Evolutionary conservation across 92 coral and sea anemone genomes (phyloP).

Genomic region (Epizoanthus scotinus): DNA sequence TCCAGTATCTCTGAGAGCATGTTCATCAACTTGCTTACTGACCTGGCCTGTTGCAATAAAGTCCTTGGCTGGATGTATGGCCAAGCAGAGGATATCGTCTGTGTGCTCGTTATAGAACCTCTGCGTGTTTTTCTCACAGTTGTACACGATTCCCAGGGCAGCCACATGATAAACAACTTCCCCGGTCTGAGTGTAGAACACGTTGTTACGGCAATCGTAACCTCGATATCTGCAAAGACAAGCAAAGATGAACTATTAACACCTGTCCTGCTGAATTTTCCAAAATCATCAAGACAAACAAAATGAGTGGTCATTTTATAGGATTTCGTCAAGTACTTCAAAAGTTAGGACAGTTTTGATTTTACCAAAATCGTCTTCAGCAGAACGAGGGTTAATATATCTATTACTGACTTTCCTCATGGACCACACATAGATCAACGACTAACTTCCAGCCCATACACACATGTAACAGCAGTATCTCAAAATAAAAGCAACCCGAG

Average conservation of each 20-base stretch:
- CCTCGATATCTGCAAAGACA: slow-evolving; percentile 82
- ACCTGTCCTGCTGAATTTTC: too few relatives aligned
- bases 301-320: too few relatives aligned
- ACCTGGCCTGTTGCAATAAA: slow-evolving; percentile 99
- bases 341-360: too few relatives aligned
- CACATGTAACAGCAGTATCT: too few relatives aligned
- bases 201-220: slow-evolving; percentile 95
- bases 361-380: too few relatives aligned
- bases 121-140: slow-evolving; percentile 88
- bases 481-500: background rate
- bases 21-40: background rate
- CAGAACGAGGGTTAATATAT: too few relatives aligned
- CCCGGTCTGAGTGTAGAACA: slow-evolving; percentile 91
- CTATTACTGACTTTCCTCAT: too few relatives aligned
- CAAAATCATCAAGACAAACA: too few relatives aligned
- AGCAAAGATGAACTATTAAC: background rate
- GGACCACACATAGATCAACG: too few relatives aligned
- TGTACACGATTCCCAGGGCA: slow-evolving; percentile 92
- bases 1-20: background rate
- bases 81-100: slow-evolving; percentile 90
- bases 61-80: slow-evolving; percentile 92
- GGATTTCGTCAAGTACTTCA: too few relatives aligned
- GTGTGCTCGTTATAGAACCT: slow-evolving; percentile 92
- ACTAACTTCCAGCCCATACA: background rate
- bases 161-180: slow-evolving; percentile 98